Percentiles rank a stretch among this genome's conserved stretches.
Evolutionary conservation across 2,888 invertebrate genomes (phyloP).

Genomic region (Tenthredo amoena): DNA sequence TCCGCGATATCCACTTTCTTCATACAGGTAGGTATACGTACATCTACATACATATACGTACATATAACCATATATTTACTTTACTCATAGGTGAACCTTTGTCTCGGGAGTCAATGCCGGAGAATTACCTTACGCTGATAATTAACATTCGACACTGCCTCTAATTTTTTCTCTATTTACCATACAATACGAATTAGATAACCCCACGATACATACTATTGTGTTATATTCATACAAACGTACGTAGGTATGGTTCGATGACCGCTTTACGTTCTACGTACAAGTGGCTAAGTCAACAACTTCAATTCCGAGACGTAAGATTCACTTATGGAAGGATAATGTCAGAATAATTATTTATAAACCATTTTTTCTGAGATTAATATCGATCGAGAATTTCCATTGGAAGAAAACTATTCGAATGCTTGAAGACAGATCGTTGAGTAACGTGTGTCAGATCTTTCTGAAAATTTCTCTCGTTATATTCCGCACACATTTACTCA

Average conservation of each 20-base stretch:
- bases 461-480: neutral
- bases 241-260: neutral
- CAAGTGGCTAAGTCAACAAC: neutral
- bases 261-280: neutral
- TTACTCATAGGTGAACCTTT: slow-evolving; percentile 39
- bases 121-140: slow-evolving; percentile 27
- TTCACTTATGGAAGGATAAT: neutral
- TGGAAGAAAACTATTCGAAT: neutral
- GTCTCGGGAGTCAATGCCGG: slow-evolving; percentile 22
- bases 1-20: slow-evolving; percentile 36
- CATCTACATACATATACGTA: neutral
- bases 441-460: neutral
- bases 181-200: slow-evolving; percentile 38
- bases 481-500: neutral
- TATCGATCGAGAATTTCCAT: neutral
- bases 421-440: neutral
- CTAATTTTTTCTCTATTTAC: slow-evolving; percentile 28
- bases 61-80: slow-evolving; percentile 29
- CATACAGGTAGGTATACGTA: neutral
- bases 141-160: slow-evolving; percentile 22
- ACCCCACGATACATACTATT: neutral
- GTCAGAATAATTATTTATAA: neutral
- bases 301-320: neutral
- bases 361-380: neutral
- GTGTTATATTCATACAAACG: neutral